Evolutionary conservation across 2,888 invertebrate species (phyloP).

Genomic region (Chirona hameri): DNA sequence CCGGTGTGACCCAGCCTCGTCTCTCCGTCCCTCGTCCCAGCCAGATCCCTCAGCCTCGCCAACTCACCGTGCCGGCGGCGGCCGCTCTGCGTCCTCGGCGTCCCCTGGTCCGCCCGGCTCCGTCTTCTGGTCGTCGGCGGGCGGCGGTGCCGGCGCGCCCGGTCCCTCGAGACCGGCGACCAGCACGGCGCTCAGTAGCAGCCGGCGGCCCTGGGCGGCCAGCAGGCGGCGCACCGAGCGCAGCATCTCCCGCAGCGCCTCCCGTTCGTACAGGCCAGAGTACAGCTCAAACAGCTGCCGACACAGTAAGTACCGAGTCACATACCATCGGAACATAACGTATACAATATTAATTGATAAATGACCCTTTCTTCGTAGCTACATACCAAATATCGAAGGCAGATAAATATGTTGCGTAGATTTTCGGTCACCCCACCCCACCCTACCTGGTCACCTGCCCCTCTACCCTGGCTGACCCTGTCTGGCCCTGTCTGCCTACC

Average conservation of each 20-base stretch:
- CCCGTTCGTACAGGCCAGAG: constrained; percentile 4
- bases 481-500: too few species aligned
- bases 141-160: background rate
- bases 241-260: constrained; percentile 6
- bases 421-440: background rate
- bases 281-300: constrained; percentile 25
- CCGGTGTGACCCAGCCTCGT: too few species aligned
- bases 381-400: too few species aligned
- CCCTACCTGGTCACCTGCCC: too few species aligned
- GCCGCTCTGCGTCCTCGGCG: background rate
- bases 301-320: too few species aligned
- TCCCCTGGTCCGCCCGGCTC: too few species aligned
- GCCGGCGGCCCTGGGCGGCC: constrained; percentile 2
- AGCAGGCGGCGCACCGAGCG: background rate
- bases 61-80: background rate
- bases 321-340: too few species aligned
- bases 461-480: too few species aligned
- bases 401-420: too few species aligned
- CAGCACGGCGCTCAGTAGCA: background rate
- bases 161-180: background rate
- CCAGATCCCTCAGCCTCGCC: background rate
- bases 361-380: too few species aligned
- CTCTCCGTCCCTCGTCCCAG: too few species aligned
- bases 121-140: background rate
- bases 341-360: too few species aligned